A percentile compares a stretch with the other conserved stretches of the same genome.
These are phyloP conservation scores for Xiphydria camelus DNA, from an alignment of 2,888 invertebrate genomes.

Conservation along the genomic window DNA sequence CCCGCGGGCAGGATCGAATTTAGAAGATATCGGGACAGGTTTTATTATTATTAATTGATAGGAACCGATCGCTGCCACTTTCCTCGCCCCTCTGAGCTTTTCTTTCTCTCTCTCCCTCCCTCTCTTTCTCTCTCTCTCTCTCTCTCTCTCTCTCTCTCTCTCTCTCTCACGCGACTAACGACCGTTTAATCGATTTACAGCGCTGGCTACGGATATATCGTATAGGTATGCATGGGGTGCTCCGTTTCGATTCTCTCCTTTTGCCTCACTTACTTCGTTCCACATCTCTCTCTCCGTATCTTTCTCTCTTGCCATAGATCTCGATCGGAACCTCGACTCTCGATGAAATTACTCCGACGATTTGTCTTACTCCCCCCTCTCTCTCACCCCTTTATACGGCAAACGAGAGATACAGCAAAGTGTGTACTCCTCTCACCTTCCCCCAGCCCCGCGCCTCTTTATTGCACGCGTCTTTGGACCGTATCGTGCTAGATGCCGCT, in stretches of 20 bases:
- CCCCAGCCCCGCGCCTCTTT: neutral
- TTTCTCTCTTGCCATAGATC: neutral
- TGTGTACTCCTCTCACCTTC: too few species aligned
- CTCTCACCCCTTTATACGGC: neutral
- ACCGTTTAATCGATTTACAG: constrained; percentile 13
- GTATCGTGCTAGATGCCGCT: constrained; percentile 1
- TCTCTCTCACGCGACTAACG: too few species aligned
- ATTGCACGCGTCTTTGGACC: neutral
- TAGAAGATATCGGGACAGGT: constrained; percentile 9
- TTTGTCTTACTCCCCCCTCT: neutral
- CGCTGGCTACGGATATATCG: constrained; percentile 4
- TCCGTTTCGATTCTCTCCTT: too few species aligned
- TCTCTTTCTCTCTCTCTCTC: too few species aligned
- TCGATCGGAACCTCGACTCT: neutral
- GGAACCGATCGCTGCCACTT: constrained; percentile 13
- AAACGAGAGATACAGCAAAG: too few species aligned
- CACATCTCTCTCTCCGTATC: neutral
- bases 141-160: too few species aligned
- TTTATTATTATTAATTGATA: constrained; percentile 15
- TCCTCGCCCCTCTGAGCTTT: too few species aligned
- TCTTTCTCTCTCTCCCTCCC: too few species aligned
- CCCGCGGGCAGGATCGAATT: constrained; percentile 11
- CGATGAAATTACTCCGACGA: neutral
- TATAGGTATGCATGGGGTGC: too few species aligned
- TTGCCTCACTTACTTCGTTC: too few species aligned